phyloP scores from a whole-genome alignment of 2,888 invertebrate species.

The Ochropleura plecta region DNA sequence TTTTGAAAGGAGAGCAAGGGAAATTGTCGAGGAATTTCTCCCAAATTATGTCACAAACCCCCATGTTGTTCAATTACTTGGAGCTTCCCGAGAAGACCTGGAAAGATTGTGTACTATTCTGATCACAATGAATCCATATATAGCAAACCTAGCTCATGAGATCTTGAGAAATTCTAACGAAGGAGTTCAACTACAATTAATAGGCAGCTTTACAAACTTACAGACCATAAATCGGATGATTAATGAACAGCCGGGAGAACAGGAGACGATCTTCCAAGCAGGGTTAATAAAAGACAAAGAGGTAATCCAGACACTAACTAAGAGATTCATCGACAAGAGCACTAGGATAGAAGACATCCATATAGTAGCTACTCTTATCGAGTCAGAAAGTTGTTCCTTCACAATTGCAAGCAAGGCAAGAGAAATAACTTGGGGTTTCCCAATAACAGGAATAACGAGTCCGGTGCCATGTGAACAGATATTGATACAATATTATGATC shows the following conservation, averaged over 20 bases:
- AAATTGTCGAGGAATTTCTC: neutral
- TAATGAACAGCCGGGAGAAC: neutral
- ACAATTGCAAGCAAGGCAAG: no score
- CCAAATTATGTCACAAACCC: neutral
- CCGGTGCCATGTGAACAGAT: no score
- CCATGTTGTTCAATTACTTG: neutral
- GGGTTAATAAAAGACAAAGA: no score
- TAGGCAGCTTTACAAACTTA: neutral
- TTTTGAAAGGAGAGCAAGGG: neutral
- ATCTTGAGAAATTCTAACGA: neutral
- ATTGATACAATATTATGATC: no score
- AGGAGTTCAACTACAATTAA: neutral
- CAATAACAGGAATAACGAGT: no score
- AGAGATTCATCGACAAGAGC: no score
- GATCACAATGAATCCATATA: neutral
- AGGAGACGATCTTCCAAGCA: no score
- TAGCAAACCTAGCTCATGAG: neutral
- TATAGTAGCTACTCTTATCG: no score
- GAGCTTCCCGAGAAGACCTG: neutral
- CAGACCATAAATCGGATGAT: neutral
- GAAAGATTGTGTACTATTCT: neutral
- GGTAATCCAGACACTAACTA: no score
- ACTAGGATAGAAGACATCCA: no score
- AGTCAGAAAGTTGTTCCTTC: no score
- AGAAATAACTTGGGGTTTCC: no score